phyloP scores from a whole-genome alignment of 2,797 vertebrate species.

The Sebastes itinus region DNA sequence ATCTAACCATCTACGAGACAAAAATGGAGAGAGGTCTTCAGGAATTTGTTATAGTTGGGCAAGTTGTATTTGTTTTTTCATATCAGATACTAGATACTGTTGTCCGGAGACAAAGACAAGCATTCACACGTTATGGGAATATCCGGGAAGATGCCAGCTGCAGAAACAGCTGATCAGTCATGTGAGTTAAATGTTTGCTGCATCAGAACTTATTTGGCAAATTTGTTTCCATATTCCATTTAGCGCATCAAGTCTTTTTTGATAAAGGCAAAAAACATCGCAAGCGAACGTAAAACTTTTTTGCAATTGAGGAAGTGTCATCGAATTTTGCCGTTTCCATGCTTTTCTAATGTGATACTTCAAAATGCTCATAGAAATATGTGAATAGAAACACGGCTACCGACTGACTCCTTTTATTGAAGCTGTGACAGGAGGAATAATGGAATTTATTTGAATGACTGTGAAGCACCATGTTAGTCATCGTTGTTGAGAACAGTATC shows the following conservation, averaged over 20 bases:
- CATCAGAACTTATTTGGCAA: too few relatives aligned
- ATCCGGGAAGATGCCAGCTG: too few relatives aligned
- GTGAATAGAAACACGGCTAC: not conserved
- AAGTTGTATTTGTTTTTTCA: not conserved
- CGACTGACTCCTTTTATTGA: not conserved
- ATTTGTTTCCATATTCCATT: too few relatives aligned
- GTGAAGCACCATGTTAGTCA: not conserved
- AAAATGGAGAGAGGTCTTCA: too few relatives aligned
- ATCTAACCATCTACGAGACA: too few relatives aligned
- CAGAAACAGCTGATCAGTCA: too few relatives aligned
- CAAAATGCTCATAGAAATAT: not conserved
- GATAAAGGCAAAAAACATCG: not conserved
- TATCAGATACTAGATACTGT: not conserved
- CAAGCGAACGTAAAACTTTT: not conserved
- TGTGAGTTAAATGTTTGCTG: too few relatives aligned
- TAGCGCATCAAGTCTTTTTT: too few relatives aligned
- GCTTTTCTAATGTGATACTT: not conserved
- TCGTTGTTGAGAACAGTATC: constrained; percentile 1
- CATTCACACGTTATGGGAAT: too few relatives aligned
- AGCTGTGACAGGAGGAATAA: constrained; percentile 3
- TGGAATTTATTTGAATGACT: constrained; percentile 19
- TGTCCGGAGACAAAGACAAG: too few relatives aligned
- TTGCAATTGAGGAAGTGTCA: not conserved
- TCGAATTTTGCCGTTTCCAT: not conserved
- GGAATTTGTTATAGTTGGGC: too few relatives aligned